A percentile compares a stretch with the other conserved stretches of the same genome.
phyloP scores from a whole-genome alignment of 2,888 invertebrate species.

The Dynastes tityus region DNA sequence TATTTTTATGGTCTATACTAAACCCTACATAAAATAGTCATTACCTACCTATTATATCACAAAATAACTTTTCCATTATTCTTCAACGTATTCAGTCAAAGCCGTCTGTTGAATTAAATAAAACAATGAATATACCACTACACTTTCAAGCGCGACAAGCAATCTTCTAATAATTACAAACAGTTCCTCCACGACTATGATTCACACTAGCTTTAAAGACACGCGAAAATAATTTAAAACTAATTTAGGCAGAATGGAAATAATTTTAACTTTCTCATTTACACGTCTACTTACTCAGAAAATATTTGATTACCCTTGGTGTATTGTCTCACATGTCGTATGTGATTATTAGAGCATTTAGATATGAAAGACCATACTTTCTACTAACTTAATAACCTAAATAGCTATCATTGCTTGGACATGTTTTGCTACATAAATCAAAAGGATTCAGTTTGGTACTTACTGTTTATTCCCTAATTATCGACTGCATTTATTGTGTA shows the following conservation, averaged over 20 bases:
- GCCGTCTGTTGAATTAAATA: too few relatives aligned
- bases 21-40: too few relatives aligned
- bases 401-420: not conserved
- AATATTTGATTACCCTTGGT: not conserved
- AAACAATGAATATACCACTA: too few relatives aligned
- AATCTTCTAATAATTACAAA: too few relatives aligned
- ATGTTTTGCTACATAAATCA: not conserved
- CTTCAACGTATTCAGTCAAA: too few relatives aligned
- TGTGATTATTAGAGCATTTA: conserved; percentile 2
- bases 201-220: too few relatives aligned
- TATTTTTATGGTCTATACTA: too few relatives aligned
- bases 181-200: too few relatives aligned
- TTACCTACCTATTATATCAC: too few relatives aligned
- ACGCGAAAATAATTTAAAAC: too few relatives aligned
- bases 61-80: too few relatives aligned
- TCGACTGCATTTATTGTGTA: not conserved
- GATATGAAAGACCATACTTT: not conserved
- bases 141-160: too few relatives aligned
- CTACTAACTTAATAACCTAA: conserved; percentile 3
- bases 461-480: not conserved
- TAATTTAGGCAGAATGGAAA: not conserved
- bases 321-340: not conserved
- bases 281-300: not conserved
- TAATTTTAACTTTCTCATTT: not conserved
- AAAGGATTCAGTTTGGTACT: not conserved